Evolutionary conservation across 2,888 invertebrate species (phyloP).

Genomic region (Leptinotarsa rubiginosa): DNA sequence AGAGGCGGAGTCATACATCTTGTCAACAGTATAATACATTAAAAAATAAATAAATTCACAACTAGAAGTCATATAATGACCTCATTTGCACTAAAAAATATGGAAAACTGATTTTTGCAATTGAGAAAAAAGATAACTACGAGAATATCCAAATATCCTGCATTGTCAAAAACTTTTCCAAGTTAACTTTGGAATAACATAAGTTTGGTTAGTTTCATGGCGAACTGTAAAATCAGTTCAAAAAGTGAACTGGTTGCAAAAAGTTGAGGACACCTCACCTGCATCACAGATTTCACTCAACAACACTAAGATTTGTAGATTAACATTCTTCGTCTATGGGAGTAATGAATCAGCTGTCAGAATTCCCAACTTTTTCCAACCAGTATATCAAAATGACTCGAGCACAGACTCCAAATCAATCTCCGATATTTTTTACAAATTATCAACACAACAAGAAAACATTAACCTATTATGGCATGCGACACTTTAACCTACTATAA

Average conservation of each 20-base stretch:
- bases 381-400: background rate
- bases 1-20: background rate
- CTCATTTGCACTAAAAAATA: background rate
- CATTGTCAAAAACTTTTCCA: no score
- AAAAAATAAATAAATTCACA: conserved; percentile 2
- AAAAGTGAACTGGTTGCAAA: background rate
- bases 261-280: background rate
- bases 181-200: background rate
- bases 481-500: background rate
- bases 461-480: conserved; percentile 10
- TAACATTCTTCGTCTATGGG: background rate
- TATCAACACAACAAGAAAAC: conserved; percentile 2
- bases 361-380: background rate
- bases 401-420: background rate
- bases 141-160: background rate
- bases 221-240: background rate
- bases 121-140: background rate
- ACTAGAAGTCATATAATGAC: background rate
- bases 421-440: conserved; percentile 7
- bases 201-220: background rate
- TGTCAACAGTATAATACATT: conserved; percentile 10
- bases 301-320: background rate
- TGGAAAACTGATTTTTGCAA: background rate
- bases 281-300: background rate
- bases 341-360: background rate